Base-by-base conservation (phyloP, 2,888 invertebrate species). In the Cistogaster globosa region DNA sequence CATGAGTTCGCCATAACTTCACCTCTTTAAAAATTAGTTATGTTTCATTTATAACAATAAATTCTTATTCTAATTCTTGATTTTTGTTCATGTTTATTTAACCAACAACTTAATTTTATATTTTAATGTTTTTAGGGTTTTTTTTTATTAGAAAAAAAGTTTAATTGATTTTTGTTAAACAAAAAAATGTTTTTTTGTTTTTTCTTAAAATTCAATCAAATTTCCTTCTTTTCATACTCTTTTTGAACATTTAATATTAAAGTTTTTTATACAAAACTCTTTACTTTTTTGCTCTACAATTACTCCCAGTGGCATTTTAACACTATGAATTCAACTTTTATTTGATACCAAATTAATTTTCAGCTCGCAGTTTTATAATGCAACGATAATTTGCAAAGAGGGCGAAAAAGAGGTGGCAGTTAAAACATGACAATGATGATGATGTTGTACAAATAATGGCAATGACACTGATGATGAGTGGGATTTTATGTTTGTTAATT, bases 281-380 rank as follows among this genome's bases (percentile, higher is more conserved):
- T 26, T 32, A 9, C 20, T 71, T 63, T 69, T 53, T 11, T 36
- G 51, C 16, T 58, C 6, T 48, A 60, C 58, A 45, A 51, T 51
- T 63, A 62, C 69, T 67, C 76, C 78, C 82, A 45, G 65, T 32
- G 78, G 82, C 85, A 82, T 71, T 82, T 82, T 78, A 79, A 79
- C 75, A 78, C 82, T 82, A 58, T 69, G 62, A 36, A 20, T 36
- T 48, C 76, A 78, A 81, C 78, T 82, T 85, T 78, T 82, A 67
- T 69, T 82, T 79, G 62, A 79, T 79, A 75, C 60, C 63, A 85
- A 85, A 82, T 82, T 85, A 71, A 78, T 85, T 85, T 79, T 71
- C 78, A 71, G 53, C 48, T 72, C 65, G 69, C 75, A 75, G 63
- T 75, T 77, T 48, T 22, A 48, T 45, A 81, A 74, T 77, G 68